Evolutionary conservation across 1,140 invertebrate genomes (phyloP).

Genomic region (Neomicropteryx cornuta): DNA sequence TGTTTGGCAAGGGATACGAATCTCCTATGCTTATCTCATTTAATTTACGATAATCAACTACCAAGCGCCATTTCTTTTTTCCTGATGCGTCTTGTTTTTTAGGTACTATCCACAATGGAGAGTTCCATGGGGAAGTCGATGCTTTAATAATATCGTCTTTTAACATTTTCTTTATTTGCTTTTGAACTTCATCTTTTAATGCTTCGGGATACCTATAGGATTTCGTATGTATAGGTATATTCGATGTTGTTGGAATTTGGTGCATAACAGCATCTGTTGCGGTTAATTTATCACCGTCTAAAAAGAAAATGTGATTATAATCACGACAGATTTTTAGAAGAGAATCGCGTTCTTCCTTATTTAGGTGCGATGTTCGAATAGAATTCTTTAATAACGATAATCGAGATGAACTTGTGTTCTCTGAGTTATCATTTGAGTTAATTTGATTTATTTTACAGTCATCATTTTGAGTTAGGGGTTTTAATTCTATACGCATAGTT

Average conservation of each 20-base stretch:
- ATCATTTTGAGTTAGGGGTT: constrained; percentile 2
- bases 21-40: constrained; percentile 33
- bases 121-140: constrained; percentile 18
- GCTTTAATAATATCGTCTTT: constrained; percentile 20
- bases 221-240: constrained; percentile 13
- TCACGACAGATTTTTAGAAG: constrained; percentile 13
- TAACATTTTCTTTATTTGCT: constrained; percentile 23
- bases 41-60: constrained; percentile 28
- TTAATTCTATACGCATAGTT: constrained; percentile 5
- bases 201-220: constrained; percentile 22
- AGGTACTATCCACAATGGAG: constrained; percentile 22
- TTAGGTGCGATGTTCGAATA: constrained; percentile 9
- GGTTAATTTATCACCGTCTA: constrained; percentile 10
- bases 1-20: constrained; percentile 40
- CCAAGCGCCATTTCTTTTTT: constrained; percentile 24
- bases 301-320: constrained; percentile 15
- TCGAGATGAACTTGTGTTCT: constrained; percentile 3
- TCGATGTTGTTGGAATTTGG: constrained; percentile 13
- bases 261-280: constrained; percentile 15
- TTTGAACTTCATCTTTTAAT: constrained; percentile 21
- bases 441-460: constrained; percentile 6
- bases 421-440: constrained; percentile 5
- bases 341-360: constrained; percentile 13
- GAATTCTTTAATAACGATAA: constrained; percentile 2
- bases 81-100: constrained; percentile 24